A percentile compares a stretch with the other conserved stretches of the same genome.
Conservation (phyloP, 2,888 invertebrate species). For the Helleia helle region DNA sequence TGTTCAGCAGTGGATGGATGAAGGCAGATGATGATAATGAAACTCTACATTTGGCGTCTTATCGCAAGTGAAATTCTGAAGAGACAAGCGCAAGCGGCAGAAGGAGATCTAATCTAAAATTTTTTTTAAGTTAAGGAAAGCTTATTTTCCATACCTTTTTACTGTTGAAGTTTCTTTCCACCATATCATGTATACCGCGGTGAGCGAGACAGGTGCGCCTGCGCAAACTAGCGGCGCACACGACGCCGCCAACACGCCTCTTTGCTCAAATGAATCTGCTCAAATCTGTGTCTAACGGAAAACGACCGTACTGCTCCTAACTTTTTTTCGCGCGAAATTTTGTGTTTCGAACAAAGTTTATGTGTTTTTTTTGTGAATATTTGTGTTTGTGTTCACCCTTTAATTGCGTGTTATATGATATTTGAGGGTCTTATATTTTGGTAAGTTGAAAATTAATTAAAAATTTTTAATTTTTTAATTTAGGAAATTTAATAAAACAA, state of each 20-base stretch:
- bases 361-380: background rate
- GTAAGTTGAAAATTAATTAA: too few species aligned
- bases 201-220: slow-evolving; percentile 34
- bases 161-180: too few species aligned
- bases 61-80: too few species aligned
- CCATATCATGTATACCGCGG: slow-evolving; percentile 23
- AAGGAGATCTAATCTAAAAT: too few species aligned
- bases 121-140: too few species aligned
- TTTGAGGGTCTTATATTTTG: background rate
- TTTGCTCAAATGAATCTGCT: slow-evolving; percentile 1
- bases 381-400: background rate
- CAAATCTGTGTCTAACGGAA: background rate
- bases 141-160: too few species aligned
- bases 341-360: background rate
- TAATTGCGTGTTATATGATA: background rate
- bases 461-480: too few species aligned
- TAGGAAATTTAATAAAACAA: too few species aligned
- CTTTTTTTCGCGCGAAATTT: background rate
- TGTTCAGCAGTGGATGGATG: too few species aligned
- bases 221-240: slow-evolving; percentile 55
- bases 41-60: too few species aligned
- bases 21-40: too few species aligned
- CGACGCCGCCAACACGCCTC: slow-evolving; percentile 47
- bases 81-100: too few species aligned
- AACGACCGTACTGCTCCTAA: background rate